These are phyloP conservation scores for Vidua macroura DNA, from an alignment of 2,113 vertebrate genomes.

Conservation along the genomic window DNA sequence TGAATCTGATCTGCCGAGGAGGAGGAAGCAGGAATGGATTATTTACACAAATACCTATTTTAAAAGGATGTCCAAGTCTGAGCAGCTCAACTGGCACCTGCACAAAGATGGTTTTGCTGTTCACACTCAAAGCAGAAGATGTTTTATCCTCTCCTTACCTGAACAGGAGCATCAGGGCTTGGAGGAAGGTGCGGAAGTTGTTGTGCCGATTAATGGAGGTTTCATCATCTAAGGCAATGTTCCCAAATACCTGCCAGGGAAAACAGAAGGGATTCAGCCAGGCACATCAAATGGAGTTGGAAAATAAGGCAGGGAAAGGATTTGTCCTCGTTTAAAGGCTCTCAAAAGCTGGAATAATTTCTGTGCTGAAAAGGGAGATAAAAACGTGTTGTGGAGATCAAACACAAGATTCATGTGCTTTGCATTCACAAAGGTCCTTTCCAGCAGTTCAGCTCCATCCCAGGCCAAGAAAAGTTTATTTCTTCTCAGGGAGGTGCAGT, in stretches of 20 bases:
- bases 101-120: too few species aligned
- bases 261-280: neutral
- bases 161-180: slow-evolving; percentile 95
- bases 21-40: neutral
- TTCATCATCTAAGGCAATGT: slow-evolving; percentile 90
- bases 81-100: neutral
- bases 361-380: neutral
- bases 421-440: neutral
- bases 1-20: accelerated
- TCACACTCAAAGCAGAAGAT: accelerated
- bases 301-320: neutral
- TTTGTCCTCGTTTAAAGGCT: neutral
- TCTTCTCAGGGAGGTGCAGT: neutral
- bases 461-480: neutral
- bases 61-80: neutral
- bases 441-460: neutral
- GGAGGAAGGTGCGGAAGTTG: slow-evolving; percentile 93
- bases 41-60: neutral
- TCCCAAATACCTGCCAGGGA: slow-evolving; percentile 88
- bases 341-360: neutral
- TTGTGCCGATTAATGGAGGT: slow-evolving; percentile 92
- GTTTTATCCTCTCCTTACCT: slow-evolving; percentile 71
- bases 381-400: neutral
- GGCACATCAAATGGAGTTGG: neutral
- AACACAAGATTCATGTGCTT: neutral